Conservation (phyloP, 2,797 vertebrate genomes). For the Aphelocoma californica region DNA sequence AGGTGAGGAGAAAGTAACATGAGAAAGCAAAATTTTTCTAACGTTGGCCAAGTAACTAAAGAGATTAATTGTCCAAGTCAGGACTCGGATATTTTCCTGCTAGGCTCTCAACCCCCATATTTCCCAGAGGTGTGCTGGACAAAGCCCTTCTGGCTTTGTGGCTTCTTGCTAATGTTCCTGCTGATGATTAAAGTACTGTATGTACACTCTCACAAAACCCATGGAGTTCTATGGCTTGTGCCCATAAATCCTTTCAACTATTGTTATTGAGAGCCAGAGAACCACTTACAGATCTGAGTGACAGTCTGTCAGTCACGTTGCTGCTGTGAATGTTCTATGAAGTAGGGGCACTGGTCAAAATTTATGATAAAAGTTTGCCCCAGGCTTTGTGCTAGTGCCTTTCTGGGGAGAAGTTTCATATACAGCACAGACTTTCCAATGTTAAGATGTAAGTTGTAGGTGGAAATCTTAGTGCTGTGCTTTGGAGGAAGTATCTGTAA, state of each 20-base stretch:
- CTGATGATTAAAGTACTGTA: neutral
- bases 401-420: neutral
- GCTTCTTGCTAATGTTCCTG: neutral
- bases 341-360: neutral
- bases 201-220: neutral
- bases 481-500: neutral
- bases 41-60: neutral
- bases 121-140: neutral
- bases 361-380: neutral
- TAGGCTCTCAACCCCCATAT: neutral
- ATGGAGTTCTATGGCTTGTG: neutral
- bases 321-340: neutral
- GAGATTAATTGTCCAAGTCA: neutral
- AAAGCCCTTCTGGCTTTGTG: neutral
- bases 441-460: neutral
- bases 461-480: neutral
- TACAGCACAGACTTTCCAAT: neutral
- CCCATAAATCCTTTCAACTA: neutral
- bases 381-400: neutral
- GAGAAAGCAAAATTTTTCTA: neutral
- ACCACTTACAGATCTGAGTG: neutral
- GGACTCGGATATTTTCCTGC: neutral
- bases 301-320: accelerated
- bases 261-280: neutral
- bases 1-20: neutral